Percentiles rank a stretch among this genome's conserved stretches.
Evolutionary conservation across 2,113 vertebrate species (phyloP).

Genomic region (Pterocles gutturalis): DNA sequence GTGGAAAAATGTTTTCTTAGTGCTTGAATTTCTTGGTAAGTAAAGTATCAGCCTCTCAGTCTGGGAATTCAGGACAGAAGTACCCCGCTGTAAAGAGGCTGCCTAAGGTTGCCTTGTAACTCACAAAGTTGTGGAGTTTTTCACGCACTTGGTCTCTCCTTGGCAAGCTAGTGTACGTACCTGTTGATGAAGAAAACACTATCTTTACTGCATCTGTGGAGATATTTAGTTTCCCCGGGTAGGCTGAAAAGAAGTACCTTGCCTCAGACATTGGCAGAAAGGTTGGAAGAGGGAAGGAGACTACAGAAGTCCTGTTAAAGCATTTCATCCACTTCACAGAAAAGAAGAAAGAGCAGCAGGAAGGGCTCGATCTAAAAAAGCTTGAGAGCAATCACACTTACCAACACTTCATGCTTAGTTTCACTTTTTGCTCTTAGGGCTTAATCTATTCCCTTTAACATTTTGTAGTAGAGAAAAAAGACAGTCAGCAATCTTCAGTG

Average conservation of each 20-base stretch:
- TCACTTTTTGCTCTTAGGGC: not conserved
- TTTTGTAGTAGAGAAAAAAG: not conserved
- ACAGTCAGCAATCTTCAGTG: not conserved
- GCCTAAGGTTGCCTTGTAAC: not conserved
- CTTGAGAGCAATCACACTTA: not conserved
- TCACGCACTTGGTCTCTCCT: not conserved
- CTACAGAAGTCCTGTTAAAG: not conserved
- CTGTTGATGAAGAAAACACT: not conserved
- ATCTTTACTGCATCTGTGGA: not conserved
- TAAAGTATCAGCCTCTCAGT: not conserved
- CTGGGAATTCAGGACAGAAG: not conserved
- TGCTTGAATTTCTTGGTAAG: not conserved
- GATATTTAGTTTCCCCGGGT: not conserved
- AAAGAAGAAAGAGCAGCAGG: not conserved
- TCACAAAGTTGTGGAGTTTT: not conserved
- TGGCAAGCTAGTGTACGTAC: not conserved
- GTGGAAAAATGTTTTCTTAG: not conserved
- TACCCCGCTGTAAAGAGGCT: not conserved
- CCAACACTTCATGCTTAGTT: not conserved
- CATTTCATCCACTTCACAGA: not conserved
- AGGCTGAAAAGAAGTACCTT: not conserved
- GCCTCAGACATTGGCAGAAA: not conserved
- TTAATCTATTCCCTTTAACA: not conserved
- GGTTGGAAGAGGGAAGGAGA: not conserved
- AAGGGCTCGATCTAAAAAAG: not conserved